A percentile compares a stretch with the other conserved stretches of the same genome.
These are phyloP conservation scores for Microcaecilia unicolor DNA, from an alignment of 2,797 vertebrate genomes.

Conservation along the genomic window DNA sequence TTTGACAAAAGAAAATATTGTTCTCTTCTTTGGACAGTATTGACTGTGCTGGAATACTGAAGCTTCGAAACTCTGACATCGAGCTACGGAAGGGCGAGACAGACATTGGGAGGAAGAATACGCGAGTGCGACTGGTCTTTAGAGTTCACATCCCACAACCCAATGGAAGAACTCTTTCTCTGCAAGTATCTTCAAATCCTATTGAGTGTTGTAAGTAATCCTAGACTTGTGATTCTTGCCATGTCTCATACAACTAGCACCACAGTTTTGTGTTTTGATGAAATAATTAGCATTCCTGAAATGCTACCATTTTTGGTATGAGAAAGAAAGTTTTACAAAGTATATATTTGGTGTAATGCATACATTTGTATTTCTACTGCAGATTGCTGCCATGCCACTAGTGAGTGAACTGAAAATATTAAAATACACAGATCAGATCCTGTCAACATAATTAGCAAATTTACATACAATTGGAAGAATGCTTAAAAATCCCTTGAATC, in stretches of 20 bases:
- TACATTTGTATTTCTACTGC: too few species aligned
- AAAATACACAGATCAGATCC: too few species aligned
- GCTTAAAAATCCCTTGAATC: too few species aligned
- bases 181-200: slow-evolving; percentile 84
- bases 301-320: too few species aligned
- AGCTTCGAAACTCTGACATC: slow-evolving; percentile 91
- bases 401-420: too few species aligned
- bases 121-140: slow-evolving; percentile 85
- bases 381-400: too few species aligned
- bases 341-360: too few species aligned
- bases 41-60: slow-evolving; percentile 90
- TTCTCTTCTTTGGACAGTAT: slow-evolving; percentile 59
- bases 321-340: too few species aligned
- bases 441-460: too few species aligned
- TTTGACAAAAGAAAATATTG: neutral
- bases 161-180: slow-evolving; percentile 78
- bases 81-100: slow-evolving; percentile 95
- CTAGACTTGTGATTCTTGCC: neutral
- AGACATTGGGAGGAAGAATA: slow-evolving; percentile 93
- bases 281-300: too few species aligned
- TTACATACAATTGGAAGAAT: too few species aligned
- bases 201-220: slow-evolving; percentile 91
- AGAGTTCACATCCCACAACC: slow-evolving; percentile 88
- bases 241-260: neutral
- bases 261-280: too few species aligned